These are phyloP conservation scores for Hecatera dysodea DNA, from an alignment of 2,888 invertebrate genomes.

Conservation along the genomic window DNA sequence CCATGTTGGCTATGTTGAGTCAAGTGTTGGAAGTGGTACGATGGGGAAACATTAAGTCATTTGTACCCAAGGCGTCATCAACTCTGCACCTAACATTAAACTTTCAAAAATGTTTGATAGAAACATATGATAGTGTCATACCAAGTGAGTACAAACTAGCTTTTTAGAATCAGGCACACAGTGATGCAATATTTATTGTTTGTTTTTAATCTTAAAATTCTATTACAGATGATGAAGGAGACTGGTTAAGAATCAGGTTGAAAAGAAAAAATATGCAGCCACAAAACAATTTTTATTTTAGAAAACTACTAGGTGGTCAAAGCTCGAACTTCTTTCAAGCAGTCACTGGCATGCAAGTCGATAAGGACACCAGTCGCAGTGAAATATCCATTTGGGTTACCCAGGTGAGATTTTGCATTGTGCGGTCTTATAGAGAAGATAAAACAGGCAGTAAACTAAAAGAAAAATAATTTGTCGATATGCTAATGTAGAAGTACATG, in stretches of 20 bases:
- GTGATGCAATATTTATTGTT: not conserved
- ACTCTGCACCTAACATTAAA: conserved; percentile 77
- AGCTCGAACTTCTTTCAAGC: conserved; percentile 79
- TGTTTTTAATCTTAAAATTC: not conserved
- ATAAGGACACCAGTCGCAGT: conserved; percentile 69
- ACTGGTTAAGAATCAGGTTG: conserved; percentile 82
- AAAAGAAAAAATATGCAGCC: conserved; percentile 74
- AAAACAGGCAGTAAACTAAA: no score
- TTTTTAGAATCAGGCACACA: no score
- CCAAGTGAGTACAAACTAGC: conserved; percentile 75
- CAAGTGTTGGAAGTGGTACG: conserved; percentile 82
- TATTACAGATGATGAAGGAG: conserved; percentile 80
- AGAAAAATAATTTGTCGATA: no score
- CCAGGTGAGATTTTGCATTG: conserved; percentile 73
- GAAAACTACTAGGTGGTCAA: conserved; percentile 80
- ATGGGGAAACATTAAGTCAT: conserved; percentile 79
- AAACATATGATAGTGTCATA: conserved; percentile 74
- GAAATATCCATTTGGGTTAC: conserved; percentile 76
- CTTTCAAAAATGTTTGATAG: conserved; percentile 77
- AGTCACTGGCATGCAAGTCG: conserved; percentile 67
- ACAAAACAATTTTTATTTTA: conserved; percentile 85
- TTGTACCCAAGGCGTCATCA: conserved; percentile 70
- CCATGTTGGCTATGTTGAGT: conserved; percentile 84
- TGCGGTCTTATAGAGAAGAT: not conserved
- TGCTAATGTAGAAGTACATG: no score